Percentiles rank a stretch among this genome's conserved stretches.
phyloP scores from a whole-genome alignment of 2,888 invertebrate genomes.

The Heliconius aoede region DNA sequence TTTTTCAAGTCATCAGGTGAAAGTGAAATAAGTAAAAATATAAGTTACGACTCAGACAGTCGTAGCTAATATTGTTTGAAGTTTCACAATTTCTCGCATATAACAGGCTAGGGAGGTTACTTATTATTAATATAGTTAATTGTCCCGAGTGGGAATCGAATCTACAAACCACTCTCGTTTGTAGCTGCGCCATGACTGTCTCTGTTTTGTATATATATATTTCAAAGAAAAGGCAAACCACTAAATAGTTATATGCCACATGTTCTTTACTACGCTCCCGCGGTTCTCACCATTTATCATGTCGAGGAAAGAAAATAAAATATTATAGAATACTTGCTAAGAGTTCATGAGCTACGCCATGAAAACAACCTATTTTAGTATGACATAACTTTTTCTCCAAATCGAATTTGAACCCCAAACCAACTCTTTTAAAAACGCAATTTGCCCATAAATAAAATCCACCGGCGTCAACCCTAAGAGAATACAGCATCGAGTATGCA shows the following conservation, averaged over 20 bases:
- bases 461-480: slow-evolving; percentile 21
- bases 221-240: too few relatives aligned
- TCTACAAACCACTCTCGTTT: too few relatives aligned
- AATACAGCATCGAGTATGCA: slow-evolving; percentile 58
- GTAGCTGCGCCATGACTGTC: too few relatives aligned
- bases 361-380: neutral
- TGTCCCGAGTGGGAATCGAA: neutral
- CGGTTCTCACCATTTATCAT: too few relatives aligned
- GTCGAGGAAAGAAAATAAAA: too few relatives aligned
- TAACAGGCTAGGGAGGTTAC: neutral
- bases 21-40: neutral
- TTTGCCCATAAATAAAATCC: neutral
- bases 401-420: neutral
- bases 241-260: too few relatives aligned
- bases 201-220: too few relatives aligned
- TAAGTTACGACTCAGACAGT: too few relatives aligned
- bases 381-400: neutral
- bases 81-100: neutral
- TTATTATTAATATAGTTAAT: neutral
- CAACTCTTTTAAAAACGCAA: neutral
- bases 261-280: too few relatives aligned
- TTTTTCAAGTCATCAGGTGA: neutral
- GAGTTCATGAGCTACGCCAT: too few relatives aligned
- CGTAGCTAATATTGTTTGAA: neutral
- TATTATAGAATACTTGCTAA: too few relatives aligned